phyloP scores from a whole-genome alignment of 2,888 invertebrate species.

The Hirudinaria manillensis region DNA sequence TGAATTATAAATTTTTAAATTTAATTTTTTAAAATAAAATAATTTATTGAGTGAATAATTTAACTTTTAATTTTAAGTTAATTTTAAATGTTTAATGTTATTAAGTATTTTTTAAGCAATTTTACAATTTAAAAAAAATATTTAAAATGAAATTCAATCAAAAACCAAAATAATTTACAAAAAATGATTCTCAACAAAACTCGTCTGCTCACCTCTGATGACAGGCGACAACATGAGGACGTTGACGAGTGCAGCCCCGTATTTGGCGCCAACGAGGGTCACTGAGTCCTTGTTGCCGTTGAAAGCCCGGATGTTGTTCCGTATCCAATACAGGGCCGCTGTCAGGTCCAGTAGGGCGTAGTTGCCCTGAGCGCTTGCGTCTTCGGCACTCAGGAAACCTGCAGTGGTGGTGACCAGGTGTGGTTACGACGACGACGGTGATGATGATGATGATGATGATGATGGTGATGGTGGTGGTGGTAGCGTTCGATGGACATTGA shows the following conservation, averaged over 20 bases:
- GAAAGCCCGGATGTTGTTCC: slow-evolving; percentile 58
- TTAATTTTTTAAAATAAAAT: too few species aligned
- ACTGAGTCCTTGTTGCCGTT: slow-evolving; percentile 89
- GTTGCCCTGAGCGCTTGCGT: slow-evolving; percentile 60
- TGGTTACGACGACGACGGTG: slow-evolving; percentile 19
- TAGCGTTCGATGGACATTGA: background rate
- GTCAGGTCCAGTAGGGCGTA: slow-evolving; percentile 93
- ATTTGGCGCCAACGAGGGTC: slow-evolving; percentile 76
- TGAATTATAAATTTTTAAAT: too few species aligned
- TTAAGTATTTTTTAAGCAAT: too few species aligned
- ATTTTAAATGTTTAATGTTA: too few species aligned
- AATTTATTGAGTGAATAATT: too few species aligned
- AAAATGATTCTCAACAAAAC: too few species aligned
- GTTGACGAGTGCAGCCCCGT: slow-evolving; percentile 93
- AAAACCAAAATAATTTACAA: too few species aligned
- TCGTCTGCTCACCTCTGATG: slow-evolving; percentile 69
- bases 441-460: slow-evolving; percentile 31
- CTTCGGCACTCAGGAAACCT: slow-evolving; percentile 57
- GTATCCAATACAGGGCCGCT: slow-evolving; percentile 23
- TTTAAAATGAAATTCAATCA: too few species aligned
- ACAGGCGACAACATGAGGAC: slow-evolving; percentile 88
- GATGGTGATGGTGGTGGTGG: slow-evolving; percentile 25
- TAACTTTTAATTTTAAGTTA: too few species aligned
- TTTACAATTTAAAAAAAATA: too few species aligned
- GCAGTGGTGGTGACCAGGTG: slow-evolving; percentile 30